phyloP scores from a whole-genome alignment of 2,888 invertebrate genomes.

The Erannis defoliaria region DNA sequence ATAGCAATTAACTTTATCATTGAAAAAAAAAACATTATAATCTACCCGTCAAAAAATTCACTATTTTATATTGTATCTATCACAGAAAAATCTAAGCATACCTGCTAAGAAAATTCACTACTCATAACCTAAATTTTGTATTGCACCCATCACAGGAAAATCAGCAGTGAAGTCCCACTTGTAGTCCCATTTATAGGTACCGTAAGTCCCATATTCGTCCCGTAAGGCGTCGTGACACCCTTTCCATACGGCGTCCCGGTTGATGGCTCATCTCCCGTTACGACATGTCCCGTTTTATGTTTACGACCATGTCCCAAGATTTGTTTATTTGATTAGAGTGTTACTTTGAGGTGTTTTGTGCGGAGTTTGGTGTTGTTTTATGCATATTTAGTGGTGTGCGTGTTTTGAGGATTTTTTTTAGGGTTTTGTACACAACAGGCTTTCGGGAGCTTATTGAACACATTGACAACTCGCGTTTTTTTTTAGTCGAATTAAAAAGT shows the following conservation, averaged over 20 bases:
- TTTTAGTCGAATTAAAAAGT: too few species aligned
- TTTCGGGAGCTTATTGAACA: too few species aligned
- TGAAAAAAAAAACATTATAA: too few species aligned
- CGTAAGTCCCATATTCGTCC: conserved; percentile 8
- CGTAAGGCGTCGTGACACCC: not conserved
- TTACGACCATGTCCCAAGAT: conserved; percentile 34
- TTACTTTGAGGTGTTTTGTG: conserved; percentile 28
- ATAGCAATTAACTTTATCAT: too few species aligned
- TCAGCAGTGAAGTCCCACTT: conserved; percentile 4
- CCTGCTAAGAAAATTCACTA: not conserved
- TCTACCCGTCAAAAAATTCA: too few species aligned
- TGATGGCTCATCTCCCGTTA: conserved; percentile 37
- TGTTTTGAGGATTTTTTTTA: not conserved
- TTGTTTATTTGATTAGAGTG: conserved; percentile 35
- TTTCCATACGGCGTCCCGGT: conserved; percentile 27
- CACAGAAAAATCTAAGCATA: not conserved
- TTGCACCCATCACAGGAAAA: not conserved
- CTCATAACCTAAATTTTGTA: not conserved
- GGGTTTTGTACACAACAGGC: not conserved
- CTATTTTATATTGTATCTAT: not conserved
- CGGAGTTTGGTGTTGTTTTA: conserved; percentile 18
- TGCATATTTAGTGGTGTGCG: conserved; percentile 20
- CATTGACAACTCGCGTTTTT: too few species aligned
- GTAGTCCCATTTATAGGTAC: conserved; percentile 1
- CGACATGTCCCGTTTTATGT: conserved; percentile 35